Conservation (phyloP, 2,797 vertebrate genomes). For the Dermochelys coriacea region DNA sequence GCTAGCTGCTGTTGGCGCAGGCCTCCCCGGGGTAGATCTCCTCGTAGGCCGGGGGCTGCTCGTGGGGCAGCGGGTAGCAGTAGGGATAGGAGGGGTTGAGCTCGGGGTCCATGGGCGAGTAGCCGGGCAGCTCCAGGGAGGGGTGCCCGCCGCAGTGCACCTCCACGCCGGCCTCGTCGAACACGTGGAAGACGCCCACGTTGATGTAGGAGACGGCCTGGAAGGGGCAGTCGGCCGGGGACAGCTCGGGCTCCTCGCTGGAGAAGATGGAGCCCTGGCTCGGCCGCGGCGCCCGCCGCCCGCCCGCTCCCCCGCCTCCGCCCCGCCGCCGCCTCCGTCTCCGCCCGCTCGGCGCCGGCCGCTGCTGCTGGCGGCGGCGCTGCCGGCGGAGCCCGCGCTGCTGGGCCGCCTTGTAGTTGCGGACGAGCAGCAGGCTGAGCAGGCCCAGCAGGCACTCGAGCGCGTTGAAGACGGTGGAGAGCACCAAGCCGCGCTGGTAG, state of each 20-base stretch:
- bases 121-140: constrained; percentile 94
- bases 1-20: constrained; percentile 76
- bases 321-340: constrained; percentile 48
- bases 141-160: constrained; percentile 92
- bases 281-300: constrained; percentile 81
- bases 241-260: constrained; percentile 88
- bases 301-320: constrained; percentile 36
- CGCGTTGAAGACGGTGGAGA: constrained; percentile 93
- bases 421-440: constrained; percentile 90
- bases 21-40: constrained; percentile 90
- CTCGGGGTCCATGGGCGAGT: constrained; percentile 91
- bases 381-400: constrained; percentile 76
- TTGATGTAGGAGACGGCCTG: constrained; percentile 95
- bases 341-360: constrained; percentile 50
- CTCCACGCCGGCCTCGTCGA: constrained; percentile 90
- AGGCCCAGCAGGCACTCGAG: constrained; percentile 93
- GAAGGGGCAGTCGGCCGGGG: constrained; percentile 66
- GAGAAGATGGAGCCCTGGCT: constrained; percentile 86
- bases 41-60: constrained; percentile 91
- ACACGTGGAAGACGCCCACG: constrained; percentile 87
- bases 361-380: constrained; percentile 48
- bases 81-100: constrained; percentile 92
- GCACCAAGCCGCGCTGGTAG: constrained; percentile 91
- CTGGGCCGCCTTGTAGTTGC: constrained; percentile 91
- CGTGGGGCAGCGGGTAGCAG: constrained; percentile 88